A percentile compares a stretch with the other conserved stretches of the same genome.
These are phyloP conservation scores for Hermaeophaga mercurialis DNA, from an alignment of 2,888 invertebrate genomes.

Conservation along the genomic window DNA sequence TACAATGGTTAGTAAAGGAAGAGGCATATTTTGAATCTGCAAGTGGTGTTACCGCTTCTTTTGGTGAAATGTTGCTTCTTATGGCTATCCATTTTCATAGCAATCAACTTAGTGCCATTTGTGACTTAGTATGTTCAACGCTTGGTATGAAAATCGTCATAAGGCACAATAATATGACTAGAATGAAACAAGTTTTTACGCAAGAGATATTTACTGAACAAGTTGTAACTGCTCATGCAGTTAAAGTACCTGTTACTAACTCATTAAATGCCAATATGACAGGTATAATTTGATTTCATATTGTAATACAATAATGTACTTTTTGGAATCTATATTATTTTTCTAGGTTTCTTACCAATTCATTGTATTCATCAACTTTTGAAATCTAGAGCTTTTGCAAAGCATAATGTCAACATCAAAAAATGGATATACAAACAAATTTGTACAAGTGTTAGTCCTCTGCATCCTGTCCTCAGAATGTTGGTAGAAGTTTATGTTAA, in stretches of 20 bases:
- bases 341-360: conserved; percentile 80
- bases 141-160: conserved; percentile 94
- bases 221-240: conserved; percentile 93
- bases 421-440: conserved; percentile 97
- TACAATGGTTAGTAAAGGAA: conserved; percentile 89
- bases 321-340: no score
- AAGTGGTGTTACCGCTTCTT: conserved; percentile 84
- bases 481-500: conserved; percentile 94
- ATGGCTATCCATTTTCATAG: conserved; percentile 98
- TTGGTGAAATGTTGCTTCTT: conserved; percentile 93
- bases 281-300: conserved; percentile 36
- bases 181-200: conserved; percentile 92
- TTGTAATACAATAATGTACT: no score
- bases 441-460: conserved; percentile 83
- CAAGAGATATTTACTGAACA: conserved; percentile 97
- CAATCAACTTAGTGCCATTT: conserved; percentile 90
- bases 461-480: conserved; percentile 89
- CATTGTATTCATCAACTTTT: conserved; percentile 96
- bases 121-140: conserved; percentile 91
- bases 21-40: conserved; percentile 88
- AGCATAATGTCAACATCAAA: conserved; percentile 94
- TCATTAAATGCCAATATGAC: conserved; percentile 86
- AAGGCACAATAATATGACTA: conserved; percentile 82
- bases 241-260: conserved; percentile 92
- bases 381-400: conserved; percentile 92